phyloP scores from a whole-genome alignment of 2,888 invertebrate species.

The Drosophila aldrichi region DNA sequence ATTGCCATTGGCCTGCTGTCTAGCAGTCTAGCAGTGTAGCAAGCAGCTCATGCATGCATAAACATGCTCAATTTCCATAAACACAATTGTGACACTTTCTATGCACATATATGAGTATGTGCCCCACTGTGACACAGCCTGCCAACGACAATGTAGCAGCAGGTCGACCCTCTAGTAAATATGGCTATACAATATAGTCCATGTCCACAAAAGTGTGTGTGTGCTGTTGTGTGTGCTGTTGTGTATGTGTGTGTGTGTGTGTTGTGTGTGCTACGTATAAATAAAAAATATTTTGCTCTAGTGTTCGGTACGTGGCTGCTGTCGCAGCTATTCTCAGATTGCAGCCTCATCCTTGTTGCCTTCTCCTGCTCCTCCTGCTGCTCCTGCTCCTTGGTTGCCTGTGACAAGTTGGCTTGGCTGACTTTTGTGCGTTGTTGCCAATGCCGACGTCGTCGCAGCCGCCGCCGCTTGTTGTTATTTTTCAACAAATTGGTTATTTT shows the following conservation, averaged over 20 bases:
- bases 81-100: neutral
- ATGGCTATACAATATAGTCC: constrained; percentile 69
- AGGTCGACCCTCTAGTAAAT: constrained; percentile 50
- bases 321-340: constrained; percentile 52
- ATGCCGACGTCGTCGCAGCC: constrained; percentile 5
- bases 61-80: neutral
- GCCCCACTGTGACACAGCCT: constrained; percentile 31
- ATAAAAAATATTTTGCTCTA: constrained; percentile 73
- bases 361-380: neutral
- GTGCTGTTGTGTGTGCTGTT: neutral
- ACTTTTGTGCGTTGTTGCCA: constrained; percentile 45
- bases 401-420: constrained; percentile 69
- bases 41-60: constrained; percentile 5
- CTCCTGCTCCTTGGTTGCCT: constrained; percentile 16
- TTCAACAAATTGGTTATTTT: constrained; percentile 79
- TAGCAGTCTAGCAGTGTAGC: neutral
- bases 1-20: neutral
- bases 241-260: neutral
- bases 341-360: constrained; percentile 36
- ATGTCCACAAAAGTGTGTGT: constrained; percentile 21
- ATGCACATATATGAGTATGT: neutral
- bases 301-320: constrained; percentile 68
- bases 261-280: constrained; percentile 39
- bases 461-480: constrained; percentile 75
- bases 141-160: constrained; percentile 19